Base-by-base conservation (phyloP, 2,797 vertebrate species). In the Carduelis carduelis region DNA sequence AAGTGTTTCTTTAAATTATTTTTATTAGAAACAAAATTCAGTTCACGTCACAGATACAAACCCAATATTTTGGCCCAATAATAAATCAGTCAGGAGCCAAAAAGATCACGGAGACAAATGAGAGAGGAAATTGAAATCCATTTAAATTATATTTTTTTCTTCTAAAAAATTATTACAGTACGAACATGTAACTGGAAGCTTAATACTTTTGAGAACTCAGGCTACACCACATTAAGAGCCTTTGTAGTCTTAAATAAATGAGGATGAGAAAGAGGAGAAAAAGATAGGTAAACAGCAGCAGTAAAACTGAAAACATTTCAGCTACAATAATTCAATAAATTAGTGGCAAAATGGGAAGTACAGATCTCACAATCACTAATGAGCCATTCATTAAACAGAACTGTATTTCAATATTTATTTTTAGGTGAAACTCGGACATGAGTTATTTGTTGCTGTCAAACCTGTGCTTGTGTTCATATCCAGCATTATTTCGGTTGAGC, bases 21-120 rank as follows among this genome's bases (percentile, higher is more conserved):
- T 46, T 32, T n/a, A 7, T 46, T 70, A 39, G 27, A 22, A 61
- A 26, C 4, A 2, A 14, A 30, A 37, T 44, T 44, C 17, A 16
- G 17, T 34, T 57, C n/a, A 44, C 0, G 0, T 66, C 19, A 39
- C 9, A 34, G 21, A 44, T 12, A 39, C 1, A 75, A 75, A 34
- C 6, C 24, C 2, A 63, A 4, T n/a, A 20, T 34, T 85, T 74
- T 16, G 11, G 28, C 16, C 14, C 14, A 80, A 61, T 26, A 74
- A 34, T 11, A 68, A 41, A 61, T 44, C 28, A 32, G 6, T 14
- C 1, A 0, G 49, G 28, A 85, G 28, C 5, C 28, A 75, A 69
- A 44, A 5, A 63, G 23, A 32, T 56, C 19, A 35, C 35, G 49
- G 32, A 69, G 35, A 56, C 20, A 69, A 68, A 56, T 27, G 28